phyloP scores from a whole-genome alignment of 2,888 invertebrate species.

The Myopa tessellatipennis region DNA sequence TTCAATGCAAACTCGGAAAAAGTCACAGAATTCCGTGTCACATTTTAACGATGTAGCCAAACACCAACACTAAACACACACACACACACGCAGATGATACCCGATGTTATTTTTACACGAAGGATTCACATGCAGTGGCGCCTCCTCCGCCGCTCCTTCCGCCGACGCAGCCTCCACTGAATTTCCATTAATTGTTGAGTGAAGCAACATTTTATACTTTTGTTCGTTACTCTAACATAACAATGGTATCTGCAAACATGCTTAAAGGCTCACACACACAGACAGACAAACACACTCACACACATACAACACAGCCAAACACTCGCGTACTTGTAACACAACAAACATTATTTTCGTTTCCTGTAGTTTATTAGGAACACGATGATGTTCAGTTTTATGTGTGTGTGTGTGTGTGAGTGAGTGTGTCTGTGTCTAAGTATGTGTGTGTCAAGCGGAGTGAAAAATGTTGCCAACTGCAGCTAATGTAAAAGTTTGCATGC shows the following conservation, averaged over 20 bases:
- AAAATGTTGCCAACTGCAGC: conserved; percentile 7
- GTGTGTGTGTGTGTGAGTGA: conserved; percentile 14
- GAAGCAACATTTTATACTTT: background rate
- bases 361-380: conserved; percentile 7
- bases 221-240: background rate
- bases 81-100: background rate
- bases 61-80: background rate
- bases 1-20: no score
- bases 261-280: conserved; percentile 28
- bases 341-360: background rate
- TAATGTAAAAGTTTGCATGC: background rate
- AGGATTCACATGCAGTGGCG: no score
- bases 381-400: background rate
- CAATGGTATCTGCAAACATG: conserved; percentile 37
- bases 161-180: background rate
- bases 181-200: conserved; percentile 1
- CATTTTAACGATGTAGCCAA: background rate
- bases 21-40: no score
- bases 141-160: background rate
- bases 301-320: conserved; percentile 8
- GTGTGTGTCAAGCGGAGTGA: conserved; percentile 2
- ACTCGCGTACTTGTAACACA: background rate
- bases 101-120: no score
- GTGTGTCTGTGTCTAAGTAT: conserved; percentile 30
- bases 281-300: conserved; percentile 14